These are phyloP conservation scores for Oreortyx pictus DNA, from an alignment of 2,797 vertebrate genomes.

Conservation along the genomic window DNA sequence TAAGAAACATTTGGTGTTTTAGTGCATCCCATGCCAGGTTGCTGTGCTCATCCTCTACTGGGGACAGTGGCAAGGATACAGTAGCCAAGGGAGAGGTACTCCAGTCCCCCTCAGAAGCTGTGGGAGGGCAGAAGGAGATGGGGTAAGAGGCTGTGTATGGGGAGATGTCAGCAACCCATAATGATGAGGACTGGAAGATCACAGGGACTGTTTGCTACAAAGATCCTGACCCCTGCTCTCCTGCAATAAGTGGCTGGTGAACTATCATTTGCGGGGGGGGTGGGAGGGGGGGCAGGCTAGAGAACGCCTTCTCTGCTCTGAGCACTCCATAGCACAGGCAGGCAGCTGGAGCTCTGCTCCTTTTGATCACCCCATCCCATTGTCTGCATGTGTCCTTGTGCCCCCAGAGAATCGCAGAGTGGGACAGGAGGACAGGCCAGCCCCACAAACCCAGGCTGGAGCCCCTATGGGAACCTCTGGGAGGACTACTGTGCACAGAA, in stretches of 20 bases:
- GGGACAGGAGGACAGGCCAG: background rate
- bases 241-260: background rate
- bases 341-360: background rate
- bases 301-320: background rate
- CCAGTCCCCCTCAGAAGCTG: background rate
- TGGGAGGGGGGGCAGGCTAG: background rate
- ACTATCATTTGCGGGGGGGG: accelerated
- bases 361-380: background rate
- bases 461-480: background rate
- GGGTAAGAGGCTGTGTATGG: too few species aligned
- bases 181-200: background rate
- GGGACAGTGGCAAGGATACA: background rate
- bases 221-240: background rate
- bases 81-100: background rate
- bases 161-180: background rate
- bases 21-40: background rate
- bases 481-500: accelerated
- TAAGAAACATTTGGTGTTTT: background rate
- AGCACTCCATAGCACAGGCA: background rate
- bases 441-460: background rate
- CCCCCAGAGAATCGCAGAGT: background rate
- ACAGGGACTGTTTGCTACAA: background rate
- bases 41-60: accelerated
- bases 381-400: accelerated
- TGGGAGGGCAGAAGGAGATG: background rate